Base-by-base conservation (phyloP, 2,888 invertebrate genomes). In the Diplazon laetatorius region DNA sequence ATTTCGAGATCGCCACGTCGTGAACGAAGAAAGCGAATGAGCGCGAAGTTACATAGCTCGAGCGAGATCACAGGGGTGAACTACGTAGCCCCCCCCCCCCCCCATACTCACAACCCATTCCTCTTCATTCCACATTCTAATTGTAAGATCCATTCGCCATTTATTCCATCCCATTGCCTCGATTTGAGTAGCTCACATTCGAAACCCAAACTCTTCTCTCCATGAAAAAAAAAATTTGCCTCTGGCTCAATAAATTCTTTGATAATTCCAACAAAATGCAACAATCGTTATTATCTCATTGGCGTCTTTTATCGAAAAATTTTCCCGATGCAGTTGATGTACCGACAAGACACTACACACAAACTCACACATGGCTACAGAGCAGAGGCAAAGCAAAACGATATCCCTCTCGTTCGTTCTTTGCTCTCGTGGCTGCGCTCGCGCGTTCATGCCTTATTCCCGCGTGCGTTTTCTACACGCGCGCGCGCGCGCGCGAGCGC, bases 181-280 rank as follows among this genome's bases (percentile, higher is more conserved):
- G 60, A 59, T 42, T 63, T 25, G 14, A 16, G 66, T 66, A 52
- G 42, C 39, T 66, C 66, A 66, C 25, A 42, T 12, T 66, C 10
- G 66, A 52, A 66, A 52, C 50, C 25, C 37, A 16, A 35, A n/a
- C 52, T 52, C 62, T 16, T 18, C n/a, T 74, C 82, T 82, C 81
- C 85, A 87, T 87, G 87, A 85, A 82, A 85, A 86, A 87, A 86
- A 86, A 87, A 81, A n/a, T n/a, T n/a, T n/a, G n/a, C n/a, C n/a
- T n/a, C n/a, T n/a, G n/a, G n/a, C n/a, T n/a, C n/a, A n/a, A n/a
- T n/a, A n/a, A n/a, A n/a, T n/a, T n/a, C n/a, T n/a, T n/a, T n/a
- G n/a, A n/a, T n/a, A n/a, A n/a, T n/a, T n/a, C n/a, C n/a, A n/a
- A n/a, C n/a, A n/a, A n/a, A n/a, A n/a, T n/a, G n/a, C n/a, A n/a